These are phyloP conservation scores for Ctenoplectra terminalis DNA, from an alignment of 1,140 invertebrate genomes.

Conservation along the genomic window DNA sequence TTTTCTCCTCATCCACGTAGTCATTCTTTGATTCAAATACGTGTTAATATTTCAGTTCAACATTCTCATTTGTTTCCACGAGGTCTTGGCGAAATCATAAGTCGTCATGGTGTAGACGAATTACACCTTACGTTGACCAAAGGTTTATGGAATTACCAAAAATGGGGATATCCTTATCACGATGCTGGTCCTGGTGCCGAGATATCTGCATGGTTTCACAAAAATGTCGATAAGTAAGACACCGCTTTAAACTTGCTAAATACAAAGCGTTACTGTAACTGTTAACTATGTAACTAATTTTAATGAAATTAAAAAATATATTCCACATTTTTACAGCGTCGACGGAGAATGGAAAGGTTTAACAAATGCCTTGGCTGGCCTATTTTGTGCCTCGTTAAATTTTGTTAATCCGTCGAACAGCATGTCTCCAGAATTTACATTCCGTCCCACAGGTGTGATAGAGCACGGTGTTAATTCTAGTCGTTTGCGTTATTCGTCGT, in stretches of 20 bases:
- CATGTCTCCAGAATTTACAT: conserved; percentile 91
- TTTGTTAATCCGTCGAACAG: conserved; percentile 96
- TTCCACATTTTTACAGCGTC: conserved; percentile 81
- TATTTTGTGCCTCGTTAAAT: conserved; percentile 98
- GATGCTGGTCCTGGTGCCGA: conserved; percentile 96
- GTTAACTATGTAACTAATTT: not conserved
- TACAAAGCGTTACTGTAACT: not conserved
- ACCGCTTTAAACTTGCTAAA: not conserved
- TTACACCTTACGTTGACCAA: conserved; percentile 95
- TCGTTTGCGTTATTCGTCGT: conserved; percentile 90
- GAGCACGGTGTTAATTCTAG: conserved; percentile 83
- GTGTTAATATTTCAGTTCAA: conserved; percentile 84
- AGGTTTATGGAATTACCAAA: conserved; percentile 95
- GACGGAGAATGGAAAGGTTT: conserved; percentile 94
- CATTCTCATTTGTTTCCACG: conserved; percentile 95
- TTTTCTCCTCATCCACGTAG: no score
- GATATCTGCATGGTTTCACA: conserved; percentile 95
- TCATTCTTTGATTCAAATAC: not conserved
- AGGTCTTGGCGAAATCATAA: conserved; percentile 94
- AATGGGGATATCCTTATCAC: conserved; percentile 95
- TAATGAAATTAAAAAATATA: not conserved
- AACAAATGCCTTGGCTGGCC: conserved; percentile 94
- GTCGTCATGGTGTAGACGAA: conserved; percentile 93
- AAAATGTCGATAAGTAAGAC: conserved; percentile 78
- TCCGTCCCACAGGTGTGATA: conserved; percentile 89